Evolutionary conservation across 1,140 invertebrate species (phyloP).

Genomic region (Lethocerus indicus): DNA sequence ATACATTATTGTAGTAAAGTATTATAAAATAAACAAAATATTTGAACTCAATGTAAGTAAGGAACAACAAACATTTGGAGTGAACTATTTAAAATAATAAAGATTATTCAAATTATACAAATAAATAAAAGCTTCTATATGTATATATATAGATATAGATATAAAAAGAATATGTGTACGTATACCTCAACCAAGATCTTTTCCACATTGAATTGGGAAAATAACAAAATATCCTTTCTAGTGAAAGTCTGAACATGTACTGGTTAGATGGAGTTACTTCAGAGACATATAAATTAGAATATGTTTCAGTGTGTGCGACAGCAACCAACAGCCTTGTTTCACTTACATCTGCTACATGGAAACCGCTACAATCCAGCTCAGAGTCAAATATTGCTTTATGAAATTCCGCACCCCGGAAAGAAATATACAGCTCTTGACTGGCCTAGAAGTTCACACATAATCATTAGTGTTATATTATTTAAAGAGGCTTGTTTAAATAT

Average conservation of each 20-base stretch:
- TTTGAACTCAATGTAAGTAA: not conserved
- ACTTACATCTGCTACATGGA: conserved; percentile 65
- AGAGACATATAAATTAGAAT: conserved; percentile 63
- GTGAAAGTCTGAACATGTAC: conserved; percentile 48
- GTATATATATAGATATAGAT: not conserved
- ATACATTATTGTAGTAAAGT: not conserved
- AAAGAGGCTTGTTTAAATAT: not conserved
- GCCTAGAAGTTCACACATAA: conserved; percentile 28
- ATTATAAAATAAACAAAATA: not conserved
- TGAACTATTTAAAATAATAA: too few relatives aligned
- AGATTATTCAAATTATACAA: too few relatives aligned
- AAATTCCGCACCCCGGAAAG: conserved; percentile 48
- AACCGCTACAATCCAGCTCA: conserved; percentile 43
- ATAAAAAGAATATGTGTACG: conserved; percentile 16
- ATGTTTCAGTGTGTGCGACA: conserved; percentile 55
- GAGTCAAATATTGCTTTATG: conserved; percentile 55
- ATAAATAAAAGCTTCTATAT: not conserved
- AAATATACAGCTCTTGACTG: conserved; percentile 53
- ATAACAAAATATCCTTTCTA: conserved; percentile 68
- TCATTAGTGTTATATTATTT: not conserved
- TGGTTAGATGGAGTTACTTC: conserved; percentile 34
- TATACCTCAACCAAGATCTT: conserved; percentile 67
- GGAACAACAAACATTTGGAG: too few relatives aligned
- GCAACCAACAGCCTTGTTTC: conserved; percentile 64
- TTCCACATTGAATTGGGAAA: conserved; percentile 57